phyloP scores from a whole-genome alignment of 2,797 vertebrate species.

The Gambusia yucatana region DNA sequence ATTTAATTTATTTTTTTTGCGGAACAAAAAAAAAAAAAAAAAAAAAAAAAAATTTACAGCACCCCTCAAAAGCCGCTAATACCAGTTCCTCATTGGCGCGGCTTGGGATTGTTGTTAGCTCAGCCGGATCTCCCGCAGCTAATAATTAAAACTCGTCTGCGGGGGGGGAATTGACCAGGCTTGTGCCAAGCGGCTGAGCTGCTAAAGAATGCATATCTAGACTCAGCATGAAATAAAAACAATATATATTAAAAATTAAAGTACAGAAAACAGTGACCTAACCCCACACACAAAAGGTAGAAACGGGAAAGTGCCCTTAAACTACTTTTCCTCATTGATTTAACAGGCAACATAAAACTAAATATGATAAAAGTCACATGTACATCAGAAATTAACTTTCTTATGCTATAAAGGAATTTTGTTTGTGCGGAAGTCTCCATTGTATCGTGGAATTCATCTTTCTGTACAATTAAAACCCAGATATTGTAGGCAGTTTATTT shows the following conservation, averaged over 20 bases:
- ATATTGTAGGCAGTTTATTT: neutral
- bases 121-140: slow-evolving; percentile 69
- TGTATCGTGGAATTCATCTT: neutral
- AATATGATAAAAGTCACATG: slow-evolving; percentile 4
- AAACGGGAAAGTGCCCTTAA: slow-evolving; percentile 26
- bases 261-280: slow-evolving; percentile 38
- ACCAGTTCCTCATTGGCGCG: slow-evolving; percentile 72
- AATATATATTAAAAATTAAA: slow-evolving; percentile 12
- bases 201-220: slow-evolving; percentile 77
- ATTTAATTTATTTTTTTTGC: no score
- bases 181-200: slow-evolving; percentile 71
- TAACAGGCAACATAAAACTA: slow-evolving; percentile 16
- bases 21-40: neutral
- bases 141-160: slow-evolving; percentile 75
- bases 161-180: slow-evolving; percentile 54
- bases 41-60: slow-evolving; percentile 20
- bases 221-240: slow-evolving; percentile 47
- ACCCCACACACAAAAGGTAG: slow-evolving; percentile 42
- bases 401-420: neutral
- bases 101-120: slow-evolving; percentile 75
- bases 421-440: neutral
- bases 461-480: neutral
- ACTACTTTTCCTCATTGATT: slow-evolving; percentile 17
- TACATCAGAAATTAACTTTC: neutral
- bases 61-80: slow-evolving; percentile 72